A percentile compares a stretch with the other conserved stretches of the same genome.
These are phyloP conservation scores for Dioctria rufipes DNA, from an alignment of 2,888 invertebrate species.

Conservation along the genomic window DNA sequence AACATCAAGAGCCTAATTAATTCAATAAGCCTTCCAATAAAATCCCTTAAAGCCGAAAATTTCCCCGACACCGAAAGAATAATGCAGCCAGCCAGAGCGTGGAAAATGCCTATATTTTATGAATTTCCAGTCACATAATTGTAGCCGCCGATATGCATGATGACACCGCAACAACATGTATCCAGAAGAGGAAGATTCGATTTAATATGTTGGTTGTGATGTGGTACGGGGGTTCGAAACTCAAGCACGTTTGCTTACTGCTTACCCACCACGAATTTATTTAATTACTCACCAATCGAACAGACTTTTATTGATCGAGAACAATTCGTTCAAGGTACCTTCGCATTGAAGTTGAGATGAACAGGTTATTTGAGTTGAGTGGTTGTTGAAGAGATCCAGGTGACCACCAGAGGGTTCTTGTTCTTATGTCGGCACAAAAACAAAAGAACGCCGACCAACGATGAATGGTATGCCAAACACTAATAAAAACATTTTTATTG, in stretches of 20 bases:
- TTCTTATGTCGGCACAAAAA: slow-evolving; percentile 33
- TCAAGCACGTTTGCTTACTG: slow-evolving; percentile 23
- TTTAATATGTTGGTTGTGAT: no score
- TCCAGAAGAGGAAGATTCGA: no score
- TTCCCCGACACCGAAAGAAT: slow-evolving; percentile 30
- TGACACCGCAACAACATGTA: neutral
- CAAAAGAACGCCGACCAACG: slow-evolving; percentile 37
- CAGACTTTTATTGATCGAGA: slow-evolving; percentile 49
- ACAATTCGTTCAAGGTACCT: slow-evolving; percentile 48
- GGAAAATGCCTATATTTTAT: slow-evolving; percentile 49
- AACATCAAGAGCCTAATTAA: slow-evolving; percentile 44
- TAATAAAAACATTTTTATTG: slow-evolving; percentile 56
- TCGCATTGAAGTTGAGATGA: slow-evolving; percentile 39
- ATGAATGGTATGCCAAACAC: slow-evolving; percentile 38
- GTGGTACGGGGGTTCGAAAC: neutral
- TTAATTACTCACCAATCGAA: slow-evolving; percentile 47
- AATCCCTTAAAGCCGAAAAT: slow-evolving; percentile 42
- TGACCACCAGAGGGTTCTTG: neutral
- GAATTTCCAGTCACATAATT: slow-evolving; percentile 40
- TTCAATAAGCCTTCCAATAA: slow-evolving; percentile 41
- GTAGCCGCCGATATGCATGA: neutral
- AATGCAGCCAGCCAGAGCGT: slow-evolving; percentile 11
- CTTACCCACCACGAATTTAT: slow-evolving; percentile 44
- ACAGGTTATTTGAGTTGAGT: slow-evolving; percentile 4
- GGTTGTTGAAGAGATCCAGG: neutral